A percentile compares a stretch with the other conserved stretches of the same genome.
Conservation (phyloP, 2,888 invertebrate genomes). For the Ophion obscuratus region DNA sequence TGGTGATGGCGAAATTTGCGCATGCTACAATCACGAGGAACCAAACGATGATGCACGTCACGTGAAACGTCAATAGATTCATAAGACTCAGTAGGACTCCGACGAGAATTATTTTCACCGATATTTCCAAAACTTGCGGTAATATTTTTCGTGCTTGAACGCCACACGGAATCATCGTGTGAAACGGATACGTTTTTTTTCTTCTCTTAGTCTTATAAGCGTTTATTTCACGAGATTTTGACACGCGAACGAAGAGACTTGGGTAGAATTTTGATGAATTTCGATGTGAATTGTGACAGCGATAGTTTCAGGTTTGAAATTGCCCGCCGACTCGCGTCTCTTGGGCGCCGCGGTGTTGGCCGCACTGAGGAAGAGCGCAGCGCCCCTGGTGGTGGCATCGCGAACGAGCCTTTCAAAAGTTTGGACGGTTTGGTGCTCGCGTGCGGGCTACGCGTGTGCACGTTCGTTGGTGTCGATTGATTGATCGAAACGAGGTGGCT, state of each 20-base stretch:
- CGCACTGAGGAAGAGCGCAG: slow-evolving; percentile 32
- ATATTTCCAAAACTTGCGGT: slow-evolving; percentile 62
- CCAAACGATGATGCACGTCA: slow-evolving; percentile 71
- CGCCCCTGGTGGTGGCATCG: slow-evolving; percentile 67
- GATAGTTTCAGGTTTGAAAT: slow-evolving; percentile 35
- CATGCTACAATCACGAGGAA: slow-evolving; percentile 65
- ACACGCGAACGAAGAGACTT: background rate
- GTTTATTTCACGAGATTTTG: background rate
- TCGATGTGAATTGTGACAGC: background rate
- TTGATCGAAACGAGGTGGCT: slow-evolving; percentile 37
- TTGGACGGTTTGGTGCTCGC: slow-evolving; percentile 70
- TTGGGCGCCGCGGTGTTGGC: slow-evolving; percentile 21
- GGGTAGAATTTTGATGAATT: slow-evolving; percentile 33
- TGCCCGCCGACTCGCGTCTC: slow-evolving; percentile 25
- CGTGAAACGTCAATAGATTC: slow-evolving; percentile 71
- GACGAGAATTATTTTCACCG: slow-evolving; percentile 69
- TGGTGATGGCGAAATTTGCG: slow-evolving; percentile 61
- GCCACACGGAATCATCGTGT: slow-evolving; percentile 33
- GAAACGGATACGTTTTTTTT: background rate
- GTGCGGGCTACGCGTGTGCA: slow-evolving; percentile 21
- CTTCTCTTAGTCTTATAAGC: background rate
- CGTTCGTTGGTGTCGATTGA: slow-evolving; percentile 51
- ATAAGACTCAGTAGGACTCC: slow-evolving; percentile 68
- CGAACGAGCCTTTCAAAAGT: slow-evolving; percentile 71
- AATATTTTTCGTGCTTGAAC: slow-evolving; percentile 58